Evolutionary conservation across 2,888 invertebrate species (phyloP).

Genomic region (Operophtera brumata): DNA sequence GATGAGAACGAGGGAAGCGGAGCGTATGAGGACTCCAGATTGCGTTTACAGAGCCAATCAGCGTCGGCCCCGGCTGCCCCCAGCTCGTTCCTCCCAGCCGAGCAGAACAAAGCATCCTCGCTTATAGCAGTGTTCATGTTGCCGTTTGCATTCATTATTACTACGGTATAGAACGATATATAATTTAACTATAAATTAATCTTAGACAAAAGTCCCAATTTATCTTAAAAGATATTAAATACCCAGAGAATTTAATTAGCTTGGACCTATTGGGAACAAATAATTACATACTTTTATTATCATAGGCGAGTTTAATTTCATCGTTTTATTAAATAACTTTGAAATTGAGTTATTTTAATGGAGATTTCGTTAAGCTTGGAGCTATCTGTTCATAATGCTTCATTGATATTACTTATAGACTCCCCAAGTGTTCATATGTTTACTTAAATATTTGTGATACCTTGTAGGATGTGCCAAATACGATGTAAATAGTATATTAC

Average conservation of each 20-base stretch:
- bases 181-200: slow-evolving; percentile 19
- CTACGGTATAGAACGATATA: slow-evolving; percentile 38
- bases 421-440: slow-evolving; percentile 39
- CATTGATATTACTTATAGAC: slow-evolving; percentile 22
- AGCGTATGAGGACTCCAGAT: slow-evolving; percentile 54
- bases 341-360: slow-evolving; percentile 36
- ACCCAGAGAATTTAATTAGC: slow-evolving; percentile 55
- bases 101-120: slow-evolving; percentile 51
- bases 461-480: slow-evolving; percentile 47
- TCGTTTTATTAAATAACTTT: slow-evolving; percentile 29
- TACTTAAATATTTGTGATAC: slow-evolving; percentile 45
- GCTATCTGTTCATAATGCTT: slow-evolving; percentile 15
- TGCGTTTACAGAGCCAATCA: slow-evolving; percentile 44
- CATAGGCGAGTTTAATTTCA: slow-evolving; percentile 28
- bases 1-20: slow-evolving; percentile 72
- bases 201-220: slow-evolving; percentile 24
- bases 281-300: slow-evolving; percentile 38
- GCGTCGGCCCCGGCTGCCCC: slow-evolving; percentile 68
- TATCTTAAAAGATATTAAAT: slow-evolving; percentile 42
- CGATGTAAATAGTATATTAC: slow-evolving; percentile 14
- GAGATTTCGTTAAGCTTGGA: slow-evolving; percentile 21
- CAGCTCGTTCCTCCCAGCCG: slow-evolving; percentile 65
- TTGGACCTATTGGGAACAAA: slow-evolving; percentile 64
- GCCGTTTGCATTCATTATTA: slow-evolving; percentile 32
- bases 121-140: slow-evolving; percentile 21